Conservation (phyloP, 2,113 vertebrate species). For the Anser brachyrhynchus region DNA sequence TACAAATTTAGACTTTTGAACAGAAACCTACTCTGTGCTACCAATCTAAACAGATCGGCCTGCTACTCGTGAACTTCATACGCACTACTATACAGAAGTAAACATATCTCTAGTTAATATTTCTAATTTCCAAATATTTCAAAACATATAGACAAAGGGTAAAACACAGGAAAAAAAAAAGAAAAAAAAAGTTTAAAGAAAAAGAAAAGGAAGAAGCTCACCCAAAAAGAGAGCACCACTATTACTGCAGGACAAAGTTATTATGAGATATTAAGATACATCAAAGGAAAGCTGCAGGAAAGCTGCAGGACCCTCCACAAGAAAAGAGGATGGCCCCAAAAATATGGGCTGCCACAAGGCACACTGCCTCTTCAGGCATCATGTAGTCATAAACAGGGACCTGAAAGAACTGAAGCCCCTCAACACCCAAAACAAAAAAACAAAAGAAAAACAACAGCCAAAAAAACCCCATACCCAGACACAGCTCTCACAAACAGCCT, state of each 20-base stretch:
- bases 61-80: not conserved
- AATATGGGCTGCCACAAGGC: not conserved
- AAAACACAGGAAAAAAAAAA: not conserved
- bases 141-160: not conserved
- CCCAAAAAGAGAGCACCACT: not conserved
- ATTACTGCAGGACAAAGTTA: not conserved
- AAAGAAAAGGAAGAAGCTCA: not conserved
- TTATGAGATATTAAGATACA: not conserved
- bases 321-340: not conserved
- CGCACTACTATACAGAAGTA: not conserved
- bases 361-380: not conserved
- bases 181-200: not conserved
- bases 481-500: not conserved
- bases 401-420: not conserved
- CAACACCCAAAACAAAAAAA: not conserved
- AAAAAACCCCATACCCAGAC: not conserved
- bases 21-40: not conserved
- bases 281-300: not conserved
- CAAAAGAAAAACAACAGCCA: not conserved
- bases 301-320: not conserved
- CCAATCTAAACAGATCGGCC: not conserved
- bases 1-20: not conserved
- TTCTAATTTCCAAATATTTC: not conserved
- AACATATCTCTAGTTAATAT: not conserved
- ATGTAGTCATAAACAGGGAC: not conserved